These are phyloP conservation scores for Melinaea marsaeus DNA, from an alignment of 2,888 invertebrate species.

Conservation along the genomic window DNA sequence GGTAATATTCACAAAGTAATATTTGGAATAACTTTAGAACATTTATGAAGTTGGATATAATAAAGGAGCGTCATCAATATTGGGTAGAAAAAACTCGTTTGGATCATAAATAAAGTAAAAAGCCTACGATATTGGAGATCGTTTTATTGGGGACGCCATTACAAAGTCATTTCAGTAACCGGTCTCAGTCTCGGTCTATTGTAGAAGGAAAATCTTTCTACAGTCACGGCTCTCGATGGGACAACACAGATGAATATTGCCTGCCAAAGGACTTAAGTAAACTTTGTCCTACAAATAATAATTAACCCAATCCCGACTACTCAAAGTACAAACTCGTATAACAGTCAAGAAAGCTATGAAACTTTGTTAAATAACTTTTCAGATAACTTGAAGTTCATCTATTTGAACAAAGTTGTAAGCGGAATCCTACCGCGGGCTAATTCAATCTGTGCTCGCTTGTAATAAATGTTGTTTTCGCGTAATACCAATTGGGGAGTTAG, in stretches of 20 bases:
- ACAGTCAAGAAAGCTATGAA: conserved; percentile 74
- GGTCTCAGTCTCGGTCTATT: conserved; percentile 72
- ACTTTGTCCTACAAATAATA: conserved; percentile 51
- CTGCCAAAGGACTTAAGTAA: conserved; percentile 53
- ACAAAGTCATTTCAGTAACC: conserved; percentile 73
- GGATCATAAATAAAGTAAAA: conserved; percentile 61
- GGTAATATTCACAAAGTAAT: neutral
- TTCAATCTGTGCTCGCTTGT: conserved; percentile 75
- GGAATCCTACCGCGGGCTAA: conserved; percentile 70
- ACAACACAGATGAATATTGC: conserved; percentile 63
- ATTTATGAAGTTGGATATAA: conserved; percentile 6
- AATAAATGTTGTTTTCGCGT: conserved; percentile 77
- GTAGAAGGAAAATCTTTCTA: conserved; percentile 77
- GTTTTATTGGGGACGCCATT: conserved; percentile 72
- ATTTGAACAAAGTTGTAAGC: conserved; percentile 75
- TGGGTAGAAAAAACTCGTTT: conserved; percentile 27
- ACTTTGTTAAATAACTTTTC: conserved; percentile 79
- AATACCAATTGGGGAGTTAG: conserved; percentile 72
- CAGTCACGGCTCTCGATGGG: conserved; percentile 78
- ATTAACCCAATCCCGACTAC: conserved; percentile 59
- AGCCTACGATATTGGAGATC: conserved; percentile 59
- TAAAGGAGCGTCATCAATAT: conserved; percentile 20
- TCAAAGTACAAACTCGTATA: conserved; percentile 63
- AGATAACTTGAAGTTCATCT: conserved; percentile 77
- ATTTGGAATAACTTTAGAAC: neutral